phyloP scores from a whole-genome alignment of 2,888 invertebrate genomes.

The Caenorhabditis macrosperma region DNA sequence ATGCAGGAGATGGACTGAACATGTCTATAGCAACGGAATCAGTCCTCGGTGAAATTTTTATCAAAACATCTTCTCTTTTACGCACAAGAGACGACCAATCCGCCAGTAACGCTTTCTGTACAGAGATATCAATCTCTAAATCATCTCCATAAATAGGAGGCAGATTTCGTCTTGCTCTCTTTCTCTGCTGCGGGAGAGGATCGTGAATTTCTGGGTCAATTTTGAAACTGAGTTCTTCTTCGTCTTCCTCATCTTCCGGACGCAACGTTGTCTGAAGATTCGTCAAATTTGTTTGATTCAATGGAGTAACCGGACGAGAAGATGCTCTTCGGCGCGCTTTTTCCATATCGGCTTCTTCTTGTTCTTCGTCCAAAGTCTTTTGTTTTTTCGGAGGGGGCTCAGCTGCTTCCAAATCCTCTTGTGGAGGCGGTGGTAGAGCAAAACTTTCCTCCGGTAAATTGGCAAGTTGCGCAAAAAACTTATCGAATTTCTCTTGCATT shows the following conservation, averaged over 20 bases:
- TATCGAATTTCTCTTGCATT: neutral
- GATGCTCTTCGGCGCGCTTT: slow-evolving; percentile 14
- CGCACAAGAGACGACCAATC: slow-evolving; percentile 25
- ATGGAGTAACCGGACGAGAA: slow-evolving; percentile 24
- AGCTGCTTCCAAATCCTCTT: neutral
- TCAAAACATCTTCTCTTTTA: neutral
- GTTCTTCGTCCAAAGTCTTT: neutral
- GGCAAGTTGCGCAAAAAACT: neutral
- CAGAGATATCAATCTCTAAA: slow-evolving; percentile 23
- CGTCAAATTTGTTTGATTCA: slow-evolving; percentile 14
- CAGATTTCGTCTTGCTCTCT: neutral
- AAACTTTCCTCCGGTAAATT: neutral
- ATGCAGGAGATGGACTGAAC: slow-evolving; percentile 1
- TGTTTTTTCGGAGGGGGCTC: slow-evolving; percentile 21
- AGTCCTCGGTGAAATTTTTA: neutral
- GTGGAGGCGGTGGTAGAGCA: slow-evolving; percentile 12
- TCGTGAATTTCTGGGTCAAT: neutral
- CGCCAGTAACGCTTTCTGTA: slow-evolving; percentile 2
- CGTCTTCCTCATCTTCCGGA: neutral
- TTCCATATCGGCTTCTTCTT: slow-evolving; percentile 8
- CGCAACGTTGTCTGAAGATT: slow-evolving; percentile 4
- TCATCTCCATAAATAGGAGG: slow-evolving; percentile 11
- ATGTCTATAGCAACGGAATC: neutral
- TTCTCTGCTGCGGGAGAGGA: neutral
- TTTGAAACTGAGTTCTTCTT: neutral